These are phyloP conservation scores for Platycheirus albimanus DNA, from an alignment of 2,888 invertebrate genomes.

Conservation along the genomic window DNA sequence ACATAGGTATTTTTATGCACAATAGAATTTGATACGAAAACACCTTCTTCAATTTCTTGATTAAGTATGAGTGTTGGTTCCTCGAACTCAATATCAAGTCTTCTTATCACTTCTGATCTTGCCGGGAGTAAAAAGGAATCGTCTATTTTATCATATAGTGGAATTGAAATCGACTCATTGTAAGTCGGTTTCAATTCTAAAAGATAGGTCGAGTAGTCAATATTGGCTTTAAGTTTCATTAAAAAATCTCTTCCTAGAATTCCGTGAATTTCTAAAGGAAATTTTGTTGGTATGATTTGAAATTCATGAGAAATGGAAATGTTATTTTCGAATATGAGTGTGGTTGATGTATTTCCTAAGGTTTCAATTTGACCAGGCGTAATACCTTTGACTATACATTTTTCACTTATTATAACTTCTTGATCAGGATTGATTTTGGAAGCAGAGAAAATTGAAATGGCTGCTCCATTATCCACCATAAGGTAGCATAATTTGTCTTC, in stretches of 20 bases:
- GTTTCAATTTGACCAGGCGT: background rate
- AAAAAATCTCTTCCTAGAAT: constrained; percentile 9
- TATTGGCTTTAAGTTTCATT: background rate
- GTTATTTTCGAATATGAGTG: background rate
- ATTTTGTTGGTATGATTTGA: constrained; percentile 3
- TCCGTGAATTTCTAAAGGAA: constrained; percentile 3
- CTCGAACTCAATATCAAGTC: background rate
- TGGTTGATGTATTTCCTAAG: background rate
- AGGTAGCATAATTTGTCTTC: constrained; percentile 1
- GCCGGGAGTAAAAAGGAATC: background rate
- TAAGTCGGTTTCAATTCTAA: background rate
- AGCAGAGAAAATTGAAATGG: constrained; percentile 3
- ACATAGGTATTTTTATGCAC: background rate
- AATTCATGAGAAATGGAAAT: constrained; percentile 1
- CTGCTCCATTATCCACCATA: constrained; percentile 7
- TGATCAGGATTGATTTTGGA: constrained; percentile 1
- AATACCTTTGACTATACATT: constrained; percentile 4
- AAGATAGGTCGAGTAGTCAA: constrained; percentile 7
- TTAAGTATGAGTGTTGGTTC: background rate
- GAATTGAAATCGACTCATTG: too few relatives aligned
- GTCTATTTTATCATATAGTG: constrained; percentile 8
- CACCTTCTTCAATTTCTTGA: too few relatives aligned
- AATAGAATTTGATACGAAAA: background rate
- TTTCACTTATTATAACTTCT: background rate
- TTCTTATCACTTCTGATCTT: too few relatives aligned